phyloP scores from a whole-genome alignment of 1,140 invertebrate genomes.

The Cydia pomonella region DNA sequence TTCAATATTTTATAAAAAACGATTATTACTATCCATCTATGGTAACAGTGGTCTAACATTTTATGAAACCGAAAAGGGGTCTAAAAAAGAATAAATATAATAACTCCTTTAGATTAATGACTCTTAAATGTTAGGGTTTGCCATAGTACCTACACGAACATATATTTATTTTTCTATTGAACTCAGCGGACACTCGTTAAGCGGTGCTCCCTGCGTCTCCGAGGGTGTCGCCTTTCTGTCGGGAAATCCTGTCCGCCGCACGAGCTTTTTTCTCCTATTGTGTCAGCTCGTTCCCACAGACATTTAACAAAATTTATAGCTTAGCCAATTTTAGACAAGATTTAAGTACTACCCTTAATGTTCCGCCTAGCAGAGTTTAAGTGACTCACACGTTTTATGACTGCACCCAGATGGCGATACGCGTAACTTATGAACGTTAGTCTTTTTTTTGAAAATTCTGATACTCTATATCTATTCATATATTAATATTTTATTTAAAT shows the following conservation, averaged over 20 bases:
- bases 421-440: slow-evolving; percentile 15
- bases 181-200: neutral
- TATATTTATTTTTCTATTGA: neutral
- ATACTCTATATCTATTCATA: no score
- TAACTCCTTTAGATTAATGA: no score
- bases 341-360: slow-evolving; percentile 48
- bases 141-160: no score
- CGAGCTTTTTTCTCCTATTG: slow-evolving; percentile 44
- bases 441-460: neutral
- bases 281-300: slow-evolving; percentile 48
- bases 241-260: slow-evolving; percentile 39
- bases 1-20: no score
- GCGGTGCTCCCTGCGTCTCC: neutral
- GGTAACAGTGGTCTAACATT: no score
- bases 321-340: slow-evolving; percentile 50
- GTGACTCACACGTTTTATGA: slow-evolving; percentile 34
- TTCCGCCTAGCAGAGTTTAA: slow-evolving; percentile 33
- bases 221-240: slow-evolving; percentile 1
- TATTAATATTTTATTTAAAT: no score
- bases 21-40: no score
- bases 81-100: no score
- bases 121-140: no score
- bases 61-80: no score
- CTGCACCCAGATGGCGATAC: slow-evolving; percentile 29
- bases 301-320: slow-evolving; percentile 52